phyloP scores from a whole-genome alignment of 2,888 invertebrate species.

The Melanophora roralis region DNA sequence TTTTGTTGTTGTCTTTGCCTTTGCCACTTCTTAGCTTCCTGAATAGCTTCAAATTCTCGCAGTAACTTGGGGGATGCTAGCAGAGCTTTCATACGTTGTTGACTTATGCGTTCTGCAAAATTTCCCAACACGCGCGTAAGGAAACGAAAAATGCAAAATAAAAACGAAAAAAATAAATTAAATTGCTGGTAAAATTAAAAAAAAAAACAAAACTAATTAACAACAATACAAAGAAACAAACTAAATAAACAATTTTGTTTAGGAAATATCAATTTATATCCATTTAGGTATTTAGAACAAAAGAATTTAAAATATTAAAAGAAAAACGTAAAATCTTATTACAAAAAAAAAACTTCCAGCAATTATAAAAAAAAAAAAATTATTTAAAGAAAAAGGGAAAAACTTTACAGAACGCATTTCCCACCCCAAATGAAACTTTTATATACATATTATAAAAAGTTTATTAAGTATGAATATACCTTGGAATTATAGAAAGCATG shows the following conservation, averaged over 20 bases:
- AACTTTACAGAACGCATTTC: conserved; percentile 64
- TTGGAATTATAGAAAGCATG: too few relatives aligned
- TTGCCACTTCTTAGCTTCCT: conserved; percentile 59
- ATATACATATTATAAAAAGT: not conserved
- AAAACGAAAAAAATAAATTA: conserved; percentile 71
- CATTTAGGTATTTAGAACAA: conserved; percentile 60
- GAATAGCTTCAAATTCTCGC: conserved; percentile 66
- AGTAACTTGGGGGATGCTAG: conserved; percentile 71
- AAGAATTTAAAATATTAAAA: not conserved
- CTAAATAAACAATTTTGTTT: conserved; percentile 44
- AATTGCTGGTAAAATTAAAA: conserved; percentile 73
- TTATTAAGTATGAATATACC: not conserved
- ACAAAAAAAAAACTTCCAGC: conserved; percentile 62
- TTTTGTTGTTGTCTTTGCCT: conserved; percentile 56
- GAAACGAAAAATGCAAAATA: conserved; percentile 66
- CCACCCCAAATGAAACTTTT: not conserved
- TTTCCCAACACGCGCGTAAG: conserved; percentile 58
- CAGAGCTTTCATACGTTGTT: conserved; percentile 71
- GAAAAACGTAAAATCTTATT: conserved; percentile 12
- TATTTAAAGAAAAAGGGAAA: conserved; percentile 4
- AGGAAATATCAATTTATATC: conserved; percentile 56
- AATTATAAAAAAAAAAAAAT: conserved; percentile 59
- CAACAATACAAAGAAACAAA: conserved; percentile 16
- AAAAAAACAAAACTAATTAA: conserved; percentile 35
- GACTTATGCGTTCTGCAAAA: conserved; percentile 76